Evolutionary conservation across 2,797 vertebrate genomes (phyloP), one percentile per base, ranked within the genome.

Genomic region (Lithobates pipiens): DNA sequence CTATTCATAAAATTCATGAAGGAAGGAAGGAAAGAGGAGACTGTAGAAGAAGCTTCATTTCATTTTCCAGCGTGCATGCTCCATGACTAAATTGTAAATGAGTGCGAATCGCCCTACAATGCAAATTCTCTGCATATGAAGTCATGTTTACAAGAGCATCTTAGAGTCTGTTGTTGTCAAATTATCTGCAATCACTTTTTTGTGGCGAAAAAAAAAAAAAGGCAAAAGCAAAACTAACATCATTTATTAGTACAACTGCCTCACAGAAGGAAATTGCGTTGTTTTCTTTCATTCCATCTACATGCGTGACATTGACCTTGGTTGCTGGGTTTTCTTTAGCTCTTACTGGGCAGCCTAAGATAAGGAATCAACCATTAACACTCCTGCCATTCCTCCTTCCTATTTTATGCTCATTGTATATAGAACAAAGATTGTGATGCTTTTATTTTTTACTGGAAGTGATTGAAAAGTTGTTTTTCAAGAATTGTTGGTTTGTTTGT

Each of bases 21-120:
- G 39, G 80, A 54, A 50, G 39, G 80, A 54, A 75, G 72, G 80
- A 65, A 25, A 57, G 57, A 85, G 69, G 36, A 82, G 76, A 72
- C 76, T 36, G 85, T 54, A 27, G 36, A 36, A 86, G 70, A 86
- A 86, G 36, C 75, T 85, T 82, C 69, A 82, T 84, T 83, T 88
- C 69, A 74, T 81, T 77, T 88, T 84, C 50, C 82, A 50, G 78
- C 65, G 70, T 85, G 73, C 78, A 77, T 82, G 81, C 83, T 88
- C 79, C 79, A 85, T 82, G 79, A 82, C 82, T 78, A 71, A 69
- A 79, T 82, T 87, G 76, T 79, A 79, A 87, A 87, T 87, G 75
- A 78, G 42, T 61, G 61, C 61, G 10, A 75, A 86, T 77, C 29
- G 61, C 80, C 50, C 54, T 54, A 70, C 84, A 80, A 80, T 85